Base-by-base conservation (phyloP, 2,888 invertebrate species). In the Caradrina kadenii region DNA sequence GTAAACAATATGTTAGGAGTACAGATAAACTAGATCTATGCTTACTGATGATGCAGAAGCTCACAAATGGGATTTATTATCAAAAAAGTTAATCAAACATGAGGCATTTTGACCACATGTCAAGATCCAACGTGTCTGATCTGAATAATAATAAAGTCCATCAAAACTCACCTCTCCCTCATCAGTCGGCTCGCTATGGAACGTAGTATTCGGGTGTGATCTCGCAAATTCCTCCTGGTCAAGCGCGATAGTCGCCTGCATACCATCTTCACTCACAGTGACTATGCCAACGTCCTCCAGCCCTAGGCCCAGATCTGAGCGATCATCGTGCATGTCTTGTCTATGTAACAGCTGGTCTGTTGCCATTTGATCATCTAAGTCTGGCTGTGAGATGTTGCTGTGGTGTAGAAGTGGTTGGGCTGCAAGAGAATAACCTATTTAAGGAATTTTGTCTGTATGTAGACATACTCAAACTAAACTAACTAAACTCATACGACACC, bases 191-290 rank as follows among this genome's bases (percentile, higher is more conserved):
- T 96, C 96, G 35, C 93, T 94, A 63, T 96, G 96, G 85, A 96
- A 96, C 0, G 96, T 96, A 0, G 96, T 96, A 60, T 96, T 96
- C 0, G 96, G 96, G 71, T 96, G 96, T 0, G 95, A 90, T 15
- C 94, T 79, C 0, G 96, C 96, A 69, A 96, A 96, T 88, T 96
- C 96, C 76, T 96, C 96, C n/a, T 94, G 94, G 63, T 95, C 93
- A 5, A 95, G 69, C 3, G 92, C 88, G 21, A 94, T 92, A 35
- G 93, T 93, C 0, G 93, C 91, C 56, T 89, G 89, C 87, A 91
- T 86, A 2, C 93, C 94, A 54, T 93, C 94, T 59, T 92, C 93
- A 65, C 92, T 92, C n/a, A 94, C 95, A 0, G 94, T 93, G 48
- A 94, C 95, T 0, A 94, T 93, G n/a, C 94, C 95, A 2, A 93